Evolutionary conservation across 2,113 vertebrate species (phyloP).

Genomic region (Oreochromis aureus): DNA sequence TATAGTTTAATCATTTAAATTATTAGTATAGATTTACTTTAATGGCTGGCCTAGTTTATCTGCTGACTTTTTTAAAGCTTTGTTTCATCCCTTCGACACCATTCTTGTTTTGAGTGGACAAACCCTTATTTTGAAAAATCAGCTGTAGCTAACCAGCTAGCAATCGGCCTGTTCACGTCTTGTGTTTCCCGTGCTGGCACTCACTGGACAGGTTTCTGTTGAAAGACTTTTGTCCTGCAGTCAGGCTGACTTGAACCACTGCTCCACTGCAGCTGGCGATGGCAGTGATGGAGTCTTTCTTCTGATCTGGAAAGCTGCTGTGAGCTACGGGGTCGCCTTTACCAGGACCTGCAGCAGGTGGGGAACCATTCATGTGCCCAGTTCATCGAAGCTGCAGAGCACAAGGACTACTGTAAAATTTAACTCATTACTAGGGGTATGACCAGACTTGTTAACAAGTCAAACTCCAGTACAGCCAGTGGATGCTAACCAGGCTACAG

Average conservation of each 20-base stretch:
- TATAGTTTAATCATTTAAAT: not conserved
- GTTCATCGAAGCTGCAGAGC: not conserved
- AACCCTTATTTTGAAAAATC: not conserved
- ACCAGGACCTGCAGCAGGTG: not conserved
- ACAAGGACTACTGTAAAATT: not conserved
- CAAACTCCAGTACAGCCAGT: not conserved
- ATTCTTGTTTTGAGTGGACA: not conserved
- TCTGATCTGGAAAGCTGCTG: not conserved
- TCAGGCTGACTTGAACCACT: not conserved
- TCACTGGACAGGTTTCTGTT: not conserved
- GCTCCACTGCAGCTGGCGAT: not conserved
- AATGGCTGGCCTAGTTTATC: accelerated
- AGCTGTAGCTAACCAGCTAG: not conserved
- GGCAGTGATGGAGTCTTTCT: not conserved
- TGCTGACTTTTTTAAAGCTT: accelerated
- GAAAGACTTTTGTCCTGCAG: not conserved
- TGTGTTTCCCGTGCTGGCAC: accelerated
- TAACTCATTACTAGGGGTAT: accelerated
- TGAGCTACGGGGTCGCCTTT: accelerated
- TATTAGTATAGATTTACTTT: not conserved
- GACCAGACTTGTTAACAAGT: not conserved
- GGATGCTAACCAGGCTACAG: not conserved
- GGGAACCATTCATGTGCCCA: not conserved
- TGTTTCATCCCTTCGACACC: not conserved
- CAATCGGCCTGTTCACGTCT: accelerated